Base-by-base conservation (phyloP, 2,797 vertebrate genomes). In the Neoniphon sammara region DNA sequence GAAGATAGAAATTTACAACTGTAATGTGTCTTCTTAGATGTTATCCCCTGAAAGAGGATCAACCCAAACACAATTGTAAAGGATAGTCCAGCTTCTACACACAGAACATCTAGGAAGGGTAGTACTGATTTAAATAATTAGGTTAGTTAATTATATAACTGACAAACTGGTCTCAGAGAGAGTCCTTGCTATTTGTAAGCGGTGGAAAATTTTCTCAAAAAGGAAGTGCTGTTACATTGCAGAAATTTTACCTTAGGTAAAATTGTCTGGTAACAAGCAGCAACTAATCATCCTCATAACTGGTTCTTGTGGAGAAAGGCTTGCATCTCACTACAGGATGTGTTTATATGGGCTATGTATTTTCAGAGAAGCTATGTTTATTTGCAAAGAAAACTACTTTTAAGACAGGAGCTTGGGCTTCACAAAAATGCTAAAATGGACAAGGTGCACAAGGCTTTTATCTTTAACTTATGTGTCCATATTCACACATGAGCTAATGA, bases 261-360 rank as follows among this genome's bases (percentile, higher is more conserved):
- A 27, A 27, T 27, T 27, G 4, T 27, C 25, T 27, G 25, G 2
- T 27, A 53, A 14, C 21, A 49, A 69, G 68, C 55, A 54, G 54
- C 30, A 54, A 50, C 56, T 50, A 36, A n/a, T 63, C 23, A 42
- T 57, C 30, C 44, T 74, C 36, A 27, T 73, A 58, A 79, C 46
- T 75, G 69, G 49, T 9, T 79, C 67, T 52, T 77, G 7, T 17
- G 7, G 60, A 63, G 39, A 77, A 36, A 75, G 66, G 73, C 5
- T 8, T 46, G 18, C 57, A 47, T 1, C 27, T 30, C 20, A 42
- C 1, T 20, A 2, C 12, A 12, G n/a, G 55, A 47, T 25, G 15
- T 14, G 31, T 58, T 42, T 50, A 47, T 30, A 20, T 17, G 25
- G 54, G 53, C 7, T 66, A 59, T 70, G 63, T 30, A 66, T 47